phyloP scores from a whole-genome alignment of 2,113 vertebrate species.

The Pelecanoides urinatrix region DNA sequence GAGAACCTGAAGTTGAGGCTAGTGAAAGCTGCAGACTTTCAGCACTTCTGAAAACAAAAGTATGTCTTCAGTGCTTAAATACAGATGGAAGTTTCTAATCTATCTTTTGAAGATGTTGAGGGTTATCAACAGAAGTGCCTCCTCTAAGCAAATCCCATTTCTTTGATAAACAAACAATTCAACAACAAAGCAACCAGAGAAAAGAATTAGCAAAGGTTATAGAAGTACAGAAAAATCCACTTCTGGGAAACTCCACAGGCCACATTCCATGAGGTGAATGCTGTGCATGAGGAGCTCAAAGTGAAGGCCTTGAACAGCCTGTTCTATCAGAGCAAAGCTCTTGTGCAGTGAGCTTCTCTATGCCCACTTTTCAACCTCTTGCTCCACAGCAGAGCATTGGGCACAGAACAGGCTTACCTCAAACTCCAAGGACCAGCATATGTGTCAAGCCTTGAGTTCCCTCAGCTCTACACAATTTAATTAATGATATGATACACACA shows the following conservation, averaged over 20 bases:
- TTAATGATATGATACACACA: not conserved
- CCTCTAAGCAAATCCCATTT: not conserved
- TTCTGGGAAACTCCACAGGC: not conserved
- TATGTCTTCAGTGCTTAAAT: not conserved
- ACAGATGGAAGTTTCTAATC: not conserved
- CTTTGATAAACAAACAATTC: not conserved
- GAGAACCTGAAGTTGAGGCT: not conserved
- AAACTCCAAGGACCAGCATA: not conserved
- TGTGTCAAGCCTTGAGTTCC: not conserved
- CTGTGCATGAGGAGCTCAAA: fast-evolving
- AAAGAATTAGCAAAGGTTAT: not conserved
- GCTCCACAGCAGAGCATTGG: not conserved
- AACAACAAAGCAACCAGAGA: not conserved
- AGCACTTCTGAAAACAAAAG: not conserved
- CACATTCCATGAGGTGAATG: not conserved
- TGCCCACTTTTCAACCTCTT: not conserved
- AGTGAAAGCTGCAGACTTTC: not conserved
- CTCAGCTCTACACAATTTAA: not conserved
- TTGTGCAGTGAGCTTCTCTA: not conserved
- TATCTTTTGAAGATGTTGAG: not conserved
- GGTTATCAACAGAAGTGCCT: not conserved
- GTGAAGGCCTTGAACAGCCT: not conserved
- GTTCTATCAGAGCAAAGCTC: not conserved
- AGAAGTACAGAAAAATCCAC: not conserved
- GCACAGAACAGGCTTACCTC: not conserved